These are phyloP conservation scores for Martes martes DNA, from an alignment of 2,113 vertebrate genomes.

Conservation along the genomic window DNA sequence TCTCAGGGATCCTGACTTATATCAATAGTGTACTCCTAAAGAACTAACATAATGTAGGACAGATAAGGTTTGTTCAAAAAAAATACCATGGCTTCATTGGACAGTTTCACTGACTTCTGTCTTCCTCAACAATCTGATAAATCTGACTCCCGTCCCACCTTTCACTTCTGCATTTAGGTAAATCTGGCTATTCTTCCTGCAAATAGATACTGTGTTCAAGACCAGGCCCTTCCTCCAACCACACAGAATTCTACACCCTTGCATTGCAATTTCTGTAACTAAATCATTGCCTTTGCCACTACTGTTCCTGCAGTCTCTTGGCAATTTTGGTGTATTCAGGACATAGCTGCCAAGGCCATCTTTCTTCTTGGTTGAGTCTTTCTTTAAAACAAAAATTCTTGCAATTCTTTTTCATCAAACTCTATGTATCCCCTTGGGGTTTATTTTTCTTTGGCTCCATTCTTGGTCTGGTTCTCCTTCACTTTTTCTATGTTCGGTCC, in stretches of 20 bases:
- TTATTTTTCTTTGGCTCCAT: slow-evolving; percentile 13
- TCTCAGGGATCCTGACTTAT: background rate
- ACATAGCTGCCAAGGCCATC: slow-evolving; percentile 28
- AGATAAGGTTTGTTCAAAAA: background rate
- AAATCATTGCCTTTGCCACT: slow-evolving; percentile 5
- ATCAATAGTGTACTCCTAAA: background rate
- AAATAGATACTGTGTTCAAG: background rate
- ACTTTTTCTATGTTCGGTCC: background rate
- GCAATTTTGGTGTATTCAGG: slow-evolving; percentile 10
- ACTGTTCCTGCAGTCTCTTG: background rate
- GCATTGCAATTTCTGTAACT: background rate
- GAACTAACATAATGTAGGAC: background rate
- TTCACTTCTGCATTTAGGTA: background rate
- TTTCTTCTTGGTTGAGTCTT: slow-evolving; percentile 1
- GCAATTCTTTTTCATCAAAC: slow-evolving; percentile 21
- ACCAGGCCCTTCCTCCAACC: background rate
- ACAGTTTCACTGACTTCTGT: background rate
- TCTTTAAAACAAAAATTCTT: background rate
- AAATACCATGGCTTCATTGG: background rate
- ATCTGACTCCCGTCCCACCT: background rate
- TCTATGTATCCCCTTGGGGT: background rate
- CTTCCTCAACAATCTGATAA: background rate
- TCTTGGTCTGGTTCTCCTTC: background rate
- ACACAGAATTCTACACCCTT: background rate
- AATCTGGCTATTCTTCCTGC: background rate